These are phyloP conservation scores for Triplophysa siluroides DNA, from an alignment of 2,113 vertebrate species.

Conservation along the genomic window DNA sequence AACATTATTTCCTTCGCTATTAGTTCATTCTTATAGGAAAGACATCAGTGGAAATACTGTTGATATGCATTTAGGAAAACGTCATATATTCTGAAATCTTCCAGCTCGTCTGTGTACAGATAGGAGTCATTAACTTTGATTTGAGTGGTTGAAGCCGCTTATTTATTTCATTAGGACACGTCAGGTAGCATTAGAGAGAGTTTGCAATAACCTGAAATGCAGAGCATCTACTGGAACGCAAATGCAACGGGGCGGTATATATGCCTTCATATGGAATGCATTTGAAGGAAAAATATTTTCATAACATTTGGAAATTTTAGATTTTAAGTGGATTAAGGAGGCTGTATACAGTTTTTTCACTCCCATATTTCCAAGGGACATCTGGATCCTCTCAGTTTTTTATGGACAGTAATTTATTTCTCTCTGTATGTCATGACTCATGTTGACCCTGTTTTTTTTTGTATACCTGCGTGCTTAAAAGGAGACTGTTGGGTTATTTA, in stretches of 20 bases:
- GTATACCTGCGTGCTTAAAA: conserved; percentile 4
- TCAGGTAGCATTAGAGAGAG: conserved; percentile 28
- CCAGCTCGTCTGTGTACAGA: not conserved
- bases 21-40: conserved; percentile 2
- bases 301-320: conserved; percentile 71
- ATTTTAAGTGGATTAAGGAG: conserved; percentile 70
- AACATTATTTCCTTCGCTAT: not conserved
- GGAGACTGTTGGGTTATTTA: conserved; percentile 30
- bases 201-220: conserved; percentile 39
- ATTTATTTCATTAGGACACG: conserved; percentile 11
- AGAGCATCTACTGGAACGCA: conserved; percentile 54
- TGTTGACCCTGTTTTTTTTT: conserved; percentile 52
- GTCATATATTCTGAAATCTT: not conserved
- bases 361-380: conserved; percentile 53
- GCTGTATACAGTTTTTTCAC: conserved; percentile 53
- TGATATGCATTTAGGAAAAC: not conserved
- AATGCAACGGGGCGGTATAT: conserved; percentile 56
- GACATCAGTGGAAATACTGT: not conserved
- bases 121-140: not conserved
- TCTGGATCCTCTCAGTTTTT: conserved; percentile 68
- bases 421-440: conserved; percentile 64
- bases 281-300: conserved; percentile 72
- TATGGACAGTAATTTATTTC: conserved; percentile 58
- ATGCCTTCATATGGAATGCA: conserved; percentile 66
- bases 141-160: not conserved